These are phyloP conservation scores for Iphiclides podalirius DNA, from an alignment of 2,888 invertebrate species.

Conservation along the genomic window DNA sequence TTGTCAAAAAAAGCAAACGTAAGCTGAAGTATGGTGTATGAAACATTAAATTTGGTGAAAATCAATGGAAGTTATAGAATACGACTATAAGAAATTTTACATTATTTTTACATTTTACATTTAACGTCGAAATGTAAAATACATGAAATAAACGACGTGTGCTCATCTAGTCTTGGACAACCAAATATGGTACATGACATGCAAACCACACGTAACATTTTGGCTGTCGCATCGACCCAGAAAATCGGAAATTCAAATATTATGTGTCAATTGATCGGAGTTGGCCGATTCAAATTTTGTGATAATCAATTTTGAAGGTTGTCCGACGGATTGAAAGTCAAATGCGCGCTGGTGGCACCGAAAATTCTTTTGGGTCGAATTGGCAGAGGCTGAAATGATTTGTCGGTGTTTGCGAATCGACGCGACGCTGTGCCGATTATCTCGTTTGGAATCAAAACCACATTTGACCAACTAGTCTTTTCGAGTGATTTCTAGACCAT, in stretches of 20 bases:
- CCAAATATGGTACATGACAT: no score
- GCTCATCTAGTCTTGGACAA: no score
- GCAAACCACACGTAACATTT: no score
- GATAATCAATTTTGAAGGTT: constrained; percentile 36
- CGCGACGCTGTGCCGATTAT: not conserved
- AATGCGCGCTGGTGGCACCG: constrained; percentile 28
- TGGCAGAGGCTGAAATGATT: constrained; percentile 22
- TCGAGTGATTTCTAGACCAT: not conserved
- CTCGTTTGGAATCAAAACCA: not conserved
- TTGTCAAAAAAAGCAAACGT: no score
- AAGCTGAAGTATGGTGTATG: no score
- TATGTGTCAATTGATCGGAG: constrained; percentile 16
- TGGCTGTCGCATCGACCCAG: constrained; percentile 22
- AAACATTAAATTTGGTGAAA: no score
- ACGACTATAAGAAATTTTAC: no score
- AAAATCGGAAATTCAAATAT: constrained; percentile 27
- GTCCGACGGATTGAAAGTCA: constrained; percentile 34
- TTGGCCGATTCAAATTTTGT: constrained; percentile 32
- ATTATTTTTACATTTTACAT: no score
- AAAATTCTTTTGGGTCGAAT: constrained; percentile 30
- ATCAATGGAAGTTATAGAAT: no score
- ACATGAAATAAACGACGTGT: no score
- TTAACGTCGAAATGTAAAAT: no score
- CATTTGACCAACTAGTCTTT: not conserved
- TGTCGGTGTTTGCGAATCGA: not conserved